phyloP scores from a whole-genome alignment of 2,113 vertebrate genomes.

The Cynopterus brachyotis region DNA sequence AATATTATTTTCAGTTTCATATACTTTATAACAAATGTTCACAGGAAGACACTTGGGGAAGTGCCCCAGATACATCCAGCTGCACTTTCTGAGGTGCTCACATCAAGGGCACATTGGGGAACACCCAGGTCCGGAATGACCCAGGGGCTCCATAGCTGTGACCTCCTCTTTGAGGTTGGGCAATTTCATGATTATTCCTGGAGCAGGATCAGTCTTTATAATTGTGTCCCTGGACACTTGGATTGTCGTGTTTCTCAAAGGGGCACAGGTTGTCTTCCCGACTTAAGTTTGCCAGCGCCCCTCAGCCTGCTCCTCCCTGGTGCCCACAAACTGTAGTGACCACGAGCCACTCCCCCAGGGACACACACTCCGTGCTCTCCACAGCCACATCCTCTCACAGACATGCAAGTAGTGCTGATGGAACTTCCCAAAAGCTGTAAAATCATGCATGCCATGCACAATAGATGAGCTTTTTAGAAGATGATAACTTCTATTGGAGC shows the following conservation, averaged over 20 bases:
- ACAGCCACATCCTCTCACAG: not conserved
- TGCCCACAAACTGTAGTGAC: not conserved
- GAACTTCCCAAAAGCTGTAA: too few relatives aligned
- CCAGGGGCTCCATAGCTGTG: constrained; percentile 86
- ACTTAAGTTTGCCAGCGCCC: constrained; percentile 83
- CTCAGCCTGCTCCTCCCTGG: not conserved
- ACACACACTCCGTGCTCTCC: too few relatives aligned
- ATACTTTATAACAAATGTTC: constrained; percentile 88
- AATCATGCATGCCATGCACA: too few relatives aligned
- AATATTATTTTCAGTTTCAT: constrained; percentile 89
- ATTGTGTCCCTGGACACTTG: constrained; percentile 91
- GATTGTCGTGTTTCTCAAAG: constrained; percentile 92
- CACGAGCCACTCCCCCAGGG: too few relatives aligned
- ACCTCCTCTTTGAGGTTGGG: constrained; percentile 87
- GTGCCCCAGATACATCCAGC: constrained; percentile 90
- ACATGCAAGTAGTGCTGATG: too few relatives aligned
- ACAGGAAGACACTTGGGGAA: constrained; percentile 83
- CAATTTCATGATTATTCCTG: constrained; percentile 92
- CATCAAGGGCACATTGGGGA: too few relatives aligned
- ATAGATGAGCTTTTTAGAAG: too few relatives aligned
- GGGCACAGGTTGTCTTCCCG: constrained; percentile 90
- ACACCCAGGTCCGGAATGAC: too few relatives aligned
- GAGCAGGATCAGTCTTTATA: constrained; percentile 88
- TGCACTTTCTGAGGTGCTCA: constrained; percentile 92
- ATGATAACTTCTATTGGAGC: too few relatives aligned